Evolutionary conservation across 1,140 invertebrate species (phyloP).

Genomic region (Macrobrachium rosenbergii): DNA sequence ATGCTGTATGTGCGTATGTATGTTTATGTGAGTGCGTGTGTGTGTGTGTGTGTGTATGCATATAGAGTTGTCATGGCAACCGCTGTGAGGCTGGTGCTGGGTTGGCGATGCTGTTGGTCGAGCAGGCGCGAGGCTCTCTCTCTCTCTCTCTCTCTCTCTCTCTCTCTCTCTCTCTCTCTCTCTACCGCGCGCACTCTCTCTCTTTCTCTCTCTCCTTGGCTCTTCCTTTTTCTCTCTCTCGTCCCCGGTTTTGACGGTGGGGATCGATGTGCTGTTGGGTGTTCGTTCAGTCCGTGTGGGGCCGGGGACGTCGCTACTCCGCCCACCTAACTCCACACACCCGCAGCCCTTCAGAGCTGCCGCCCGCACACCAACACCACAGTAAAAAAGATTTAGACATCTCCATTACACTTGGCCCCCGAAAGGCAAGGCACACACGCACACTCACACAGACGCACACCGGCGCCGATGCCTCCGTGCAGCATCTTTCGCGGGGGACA

Average conservation of each 20-base stretch:
- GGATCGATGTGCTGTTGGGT: constrained; percentile 23
- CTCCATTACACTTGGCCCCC: too few relatives aligned
- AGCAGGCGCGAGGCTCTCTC: constrained; percentile 26
- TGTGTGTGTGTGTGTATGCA: constrained; percentile 14
- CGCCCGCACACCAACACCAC: constrained; percentile 7
- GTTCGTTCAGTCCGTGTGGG: constrained; percentile 40
- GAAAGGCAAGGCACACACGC: background rate
- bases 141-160: background rate
- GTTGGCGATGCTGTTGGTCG: constrained; percentile 8
- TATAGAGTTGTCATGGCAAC: constrained; percentile 30
- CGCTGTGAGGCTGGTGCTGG: constrained; percentile 32
- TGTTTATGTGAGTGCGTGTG: constrained; percentile 30
- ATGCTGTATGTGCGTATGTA: constrained; percentile 22
- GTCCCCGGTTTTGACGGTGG: background rate
- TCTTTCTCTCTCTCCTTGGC: too few relatives aligned
- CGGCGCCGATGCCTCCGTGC: background rate
- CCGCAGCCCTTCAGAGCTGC: background rate
- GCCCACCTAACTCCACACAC: constrained; percentile 1
- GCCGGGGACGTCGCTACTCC: constrained; percentile 35
- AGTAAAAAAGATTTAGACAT: background rate
- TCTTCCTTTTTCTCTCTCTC: too few relatives aligned
- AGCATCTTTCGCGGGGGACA: background rate
- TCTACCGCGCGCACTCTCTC: too few relatives aligned
- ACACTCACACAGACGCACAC: background rate
- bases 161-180: too few relatives aligned